Base-by-base conservation (phyloP, 2,113 vertebrate species). In the Carassius auratus region DNA sequence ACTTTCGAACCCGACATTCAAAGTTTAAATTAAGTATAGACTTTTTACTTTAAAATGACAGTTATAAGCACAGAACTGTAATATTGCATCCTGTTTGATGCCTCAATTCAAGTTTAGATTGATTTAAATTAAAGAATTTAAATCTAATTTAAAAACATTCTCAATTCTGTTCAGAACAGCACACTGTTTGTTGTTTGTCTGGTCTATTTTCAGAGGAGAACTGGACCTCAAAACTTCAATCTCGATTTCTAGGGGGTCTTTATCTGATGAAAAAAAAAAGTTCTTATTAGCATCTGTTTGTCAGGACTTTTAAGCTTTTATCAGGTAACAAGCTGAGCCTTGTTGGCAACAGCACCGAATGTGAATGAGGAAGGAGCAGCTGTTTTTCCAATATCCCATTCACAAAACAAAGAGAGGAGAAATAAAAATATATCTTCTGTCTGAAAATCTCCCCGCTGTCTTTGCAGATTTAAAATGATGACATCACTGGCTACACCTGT, bases 321-420 rank as follows among this genome's bases (percentile, higher is more conserved):
- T 59, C 30, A 38, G 17, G n/a, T 45, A 42, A 74, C 71, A 45
- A 74, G 74, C 8, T 38, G 1, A 78, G 55, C 13, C 23, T n/a
- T 12, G 55, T 62, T 79, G 77, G 57, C 36, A 62, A 42, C 57
- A 62, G 33, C 33, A 45, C 21, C 48, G 36, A 23, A 64, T 3
- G 6, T 42, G 17, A 78, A 42, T 10, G 45, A 15, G 21, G 19
- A 13, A 45, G 15, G 57, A 45, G 12, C 19, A 80, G 19, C 57
- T 64, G 36, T 19, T 80, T 80, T 45, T 14, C n/a, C n/a, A 0
- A 64, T 64, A 7, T 59, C 52, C 30, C 30, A n/a, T 59, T 78
- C 76, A 78, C 33, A 62, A 61, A 75, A 75, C 55, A 79, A 23
- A 79, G 71, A 48, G 21, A 62, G 52, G 33, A 62, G 33, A 62